phyloP scores from a whole-genome alignment of 2,797 vertebrate species.

The Chaetodon trifasciatus region DNA sequence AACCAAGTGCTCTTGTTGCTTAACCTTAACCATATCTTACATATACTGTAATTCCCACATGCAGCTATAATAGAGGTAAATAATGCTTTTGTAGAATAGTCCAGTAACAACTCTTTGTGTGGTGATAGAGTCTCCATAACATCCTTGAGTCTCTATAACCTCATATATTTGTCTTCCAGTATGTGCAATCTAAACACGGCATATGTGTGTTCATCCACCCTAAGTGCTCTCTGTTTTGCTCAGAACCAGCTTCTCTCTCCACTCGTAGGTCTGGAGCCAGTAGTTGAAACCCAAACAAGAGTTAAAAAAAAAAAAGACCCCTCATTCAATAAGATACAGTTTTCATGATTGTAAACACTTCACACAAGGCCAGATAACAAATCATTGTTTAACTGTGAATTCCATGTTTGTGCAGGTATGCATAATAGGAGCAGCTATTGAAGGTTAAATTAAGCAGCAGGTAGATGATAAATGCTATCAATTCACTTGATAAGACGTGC shows the following conservation, averaged over 20 bases:
- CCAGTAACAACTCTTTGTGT: not conserved
- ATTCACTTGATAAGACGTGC: slow-evolving; percentile 55
- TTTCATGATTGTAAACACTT: not conserved
- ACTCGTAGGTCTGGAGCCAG: not conserved
- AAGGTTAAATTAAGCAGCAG: slow-evolving; percentile 23
- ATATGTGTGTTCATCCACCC: not conserved
- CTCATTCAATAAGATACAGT: not conserved
- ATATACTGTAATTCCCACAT: not conserved
- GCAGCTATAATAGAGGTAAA: too few relatives aligned
- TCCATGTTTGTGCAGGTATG: not conserved
- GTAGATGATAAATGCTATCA: slow-evolving; percentile 66
- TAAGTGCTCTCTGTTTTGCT: not conserved
- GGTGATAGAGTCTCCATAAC: not conserved
- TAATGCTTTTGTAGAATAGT: not conserved
- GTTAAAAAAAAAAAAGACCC: not conserved
- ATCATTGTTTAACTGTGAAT: slow-evolving; percentile 3
- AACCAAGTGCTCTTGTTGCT: not conserved
- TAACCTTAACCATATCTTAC: not conserved
- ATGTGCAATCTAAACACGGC: not conserved
- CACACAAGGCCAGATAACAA: not conserved
- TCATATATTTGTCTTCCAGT: not conserved
- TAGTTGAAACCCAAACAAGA: not conserved
- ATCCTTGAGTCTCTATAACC: slow-evolving; percentile 1
- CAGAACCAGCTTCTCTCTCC: not conserved
- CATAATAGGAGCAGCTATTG: slow-evolving; percentile 32